Evolutionary conservation across 2,888 invertebrate species (phyloP), one percentile per base, ranked within the genome.

Genomic region (Anodontia alba): DNA sequence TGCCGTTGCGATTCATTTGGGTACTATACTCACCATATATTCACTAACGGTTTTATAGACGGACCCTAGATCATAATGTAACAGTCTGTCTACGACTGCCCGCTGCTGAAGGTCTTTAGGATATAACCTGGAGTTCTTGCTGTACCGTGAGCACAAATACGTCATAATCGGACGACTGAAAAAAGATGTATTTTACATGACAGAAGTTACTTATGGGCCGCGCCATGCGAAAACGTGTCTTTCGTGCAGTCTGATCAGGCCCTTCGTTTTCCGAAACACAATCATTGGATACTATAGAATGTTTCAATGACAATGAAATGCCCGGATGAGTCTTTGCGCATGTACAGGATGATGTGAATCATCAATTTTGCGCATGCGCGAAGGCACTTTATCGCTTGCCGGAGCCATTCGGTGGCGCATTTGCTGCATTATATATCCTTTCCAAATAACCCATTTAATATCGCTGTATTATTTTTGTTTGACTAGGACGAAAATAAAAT

Each of bases 141-240:
- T 84, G 66, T 86, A 89, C 31, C 86, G 81, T 12, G 84, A 80
- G 31, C 84, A 78, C 68, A 89, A 23, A 70, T 89, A 89, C 15
- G 85, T 85, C 89, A 87, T 87, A 17, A 89, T 87, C 12, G 89
- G 87, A 3, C 89, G 89, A 67, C 89, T 89, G 83, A 7, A 84
- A 85, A 17, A 7, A 33, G 23, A 42, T n/a, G n/a, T n/a, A 12
- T 8, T 31, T 20, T 62, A 23, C 17, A 36, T 38, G 31, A 54
- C 38, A 74, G 17, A 23, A 66, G 66, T 79, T 10, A 31, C 10
- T 17, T 26, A 12, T 66, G 31, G 49, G 49, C n/a, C n/a, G n/a
- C n/a, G n/a, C 17, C 43, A 43, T 17, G 17, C 43, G 43, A 43
- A 8, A 43, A n/a, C n/a, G n/a, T n/a, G n/a, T n/a, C n/a, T n/a